These are phyloP conservation scores for Epinephelus fuscoguttatus DNA, from an alignment of 2,113 vertebrate genomes.

Conservation along the genomic window DNA sequence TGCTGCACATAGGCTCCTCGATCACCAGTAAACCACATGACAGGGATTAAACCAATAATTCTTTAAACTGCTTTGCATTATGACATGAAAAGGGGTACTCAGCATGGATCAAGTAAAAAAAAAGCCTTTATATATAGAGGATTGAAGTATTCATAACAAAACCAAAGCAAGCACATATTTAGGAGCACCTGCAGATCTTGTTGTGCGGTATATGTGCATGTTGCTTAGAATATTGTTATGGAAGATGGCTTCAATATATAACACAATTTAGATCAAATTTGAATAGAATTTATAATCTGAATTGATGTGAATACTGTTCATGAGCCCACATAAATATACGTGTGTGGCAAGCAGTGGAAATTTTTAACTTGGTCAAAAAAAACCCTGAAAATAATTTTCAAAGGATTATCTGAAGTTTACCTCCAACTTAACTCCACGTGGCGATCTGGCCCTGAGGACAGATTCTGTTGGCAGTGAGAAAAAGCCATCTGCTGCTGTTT, in stretches of 20 bases:
- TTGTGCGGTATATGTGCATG: neutral
- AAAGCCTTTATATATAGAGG: neutral
- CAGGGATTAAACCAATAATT: constrained; percentile 45
- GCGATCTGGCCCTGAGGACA: constrained; percentile 70
- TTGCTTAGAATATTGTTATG: neutral
- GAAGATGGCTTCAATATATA: constrained; percentile 6
- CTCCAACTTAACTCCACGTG: constrained; percentile 72
- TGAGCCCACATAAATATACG: neutral
- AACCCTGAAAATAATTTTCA: neutral
- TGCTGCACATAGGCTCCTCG: constrained; percentile 9
- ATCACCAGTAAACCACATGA: constrained; percentile 49
- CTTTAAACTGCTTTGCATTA: constrained; percentile 63
- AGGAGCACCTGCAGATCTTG: constrained; percentile 29
- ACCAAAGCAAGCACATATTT: neutral
- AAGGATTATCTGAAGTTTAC: constrained; percentile 54
- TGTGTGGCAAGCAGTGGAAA: neutral
- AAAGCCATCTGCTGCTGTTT: constrained; percentile 79
- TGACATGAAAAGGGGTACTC: constrained; percentile 37
- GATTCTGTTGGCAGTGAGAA: constrained; percentile 80
- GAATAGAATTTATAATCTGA: neutral
- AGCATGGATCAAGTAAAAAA: constrained; percentile 37
- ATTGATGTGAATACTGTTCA: neutral
- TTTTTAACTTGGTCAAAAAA: neutral
- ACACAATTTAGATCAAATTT: constrained; percentile 3
- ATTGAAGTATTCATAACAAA: constrained; percentile 2